phyloP scores from a whole-genome alignment of 2,888 invertebrate species.

The Uropetala carovei region DNA sequence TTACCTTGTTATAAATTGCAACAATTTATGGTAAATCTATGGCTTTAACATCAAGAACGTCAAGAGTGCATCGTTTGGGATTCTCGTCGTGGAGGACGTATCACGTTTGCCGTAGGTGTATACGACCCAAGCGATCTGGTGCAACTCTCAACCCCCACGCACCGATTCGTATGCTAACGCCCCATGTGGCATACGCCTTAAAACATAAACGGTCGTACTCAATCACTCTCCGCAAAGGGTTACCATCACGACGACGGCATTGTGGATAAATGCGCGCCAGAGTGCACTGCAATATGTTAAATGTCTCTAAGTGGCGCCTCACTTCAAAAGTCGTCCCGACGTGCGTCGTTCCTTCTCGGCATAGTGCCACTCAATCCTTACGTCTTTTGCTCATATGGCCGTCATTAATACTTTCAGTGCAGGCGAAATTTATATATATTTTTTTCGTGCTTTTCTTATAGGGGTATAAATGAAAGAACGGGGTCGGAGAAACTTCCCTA shows the following conservation, averaged over 20 bases:
- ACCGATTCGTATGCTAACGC: neutral
- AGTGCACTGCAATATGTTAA: neutral
- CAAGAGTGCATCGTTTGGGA: neutral
- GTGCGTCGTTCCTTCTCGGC: neutral
- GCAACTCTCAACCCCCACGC: neutral
- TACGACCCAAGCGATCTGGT: neutral
- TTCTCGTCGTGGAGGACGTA: neutral
- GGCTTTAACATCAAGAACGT: neutral
- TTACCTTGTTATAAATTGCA: too few species aligned
- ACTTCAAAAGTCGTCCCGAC: neutral
- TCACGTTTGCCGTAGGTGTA: neutral
- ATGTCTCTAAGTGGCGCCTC: neutral
- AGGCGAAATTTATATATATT: neutral
- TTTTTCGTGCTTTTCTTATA: too few species aligned
- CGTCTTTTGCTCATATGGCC: neutral
- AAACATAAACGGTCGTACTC: neutral
- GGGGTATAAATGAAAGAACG: too few species aligned
- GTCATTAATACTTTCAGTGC: neutral
- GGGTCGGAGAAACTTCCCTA: too few species aligned
- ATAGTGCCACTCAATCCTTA: neutral
- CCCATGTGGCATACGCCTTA: neutral
- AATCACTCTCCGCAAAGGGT: neutral
- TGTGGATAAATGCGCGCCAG: neutral
- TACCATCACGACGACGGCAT: neutral
- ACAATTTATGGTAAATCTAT: neutral